A percentile compares a stretch with the other conserved stretches of the same genome.
These are phyloP conservation scores for Tenualosa thibaudeaui DNA, from an alignment of 2,797 vertebrate species.

Conservation along the genomic window DNA sequence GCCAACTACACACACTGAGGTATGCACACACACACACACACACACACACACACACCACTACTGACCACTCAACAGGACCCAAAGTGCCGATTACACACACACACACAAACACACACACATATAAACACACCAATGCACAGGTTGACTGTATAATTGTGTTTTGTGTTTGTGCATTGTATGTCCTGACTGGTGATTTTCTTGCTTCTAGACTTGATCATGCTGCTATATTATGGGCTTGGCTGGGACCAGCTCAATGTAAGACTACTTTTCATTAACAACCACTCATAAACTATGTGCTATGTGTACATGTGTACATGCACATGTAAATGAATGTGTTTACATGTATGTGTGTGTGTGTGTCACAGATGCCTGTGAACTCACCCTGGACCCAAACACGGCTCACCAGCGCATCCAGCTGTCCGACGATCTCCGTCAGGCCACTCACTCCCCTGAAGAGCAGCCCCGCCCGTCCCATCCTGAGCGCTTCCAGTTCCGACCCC, in stretches of 20 bases:
- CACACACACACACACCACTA: slow-evolving; percentile 18
- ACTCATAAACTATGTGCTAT: neutral
- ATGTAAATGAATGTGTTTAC: neutral
- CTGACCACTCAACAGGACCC: neutral
- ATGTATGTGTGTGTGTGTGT: neutral
- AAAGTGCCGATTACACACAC: neutral
- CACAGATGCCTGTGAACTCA: neutral
- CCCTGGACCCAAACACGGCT: neutral
- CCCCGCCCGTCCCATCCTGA: neutral
- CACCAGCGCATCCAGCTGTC: neutral
- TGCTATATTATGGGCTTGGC: neutral
- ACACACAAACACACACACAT: neutral
- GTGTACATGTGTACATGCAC: neutral
- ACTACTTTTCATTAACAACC: neutral
- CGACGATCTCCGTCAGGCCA: neutral
- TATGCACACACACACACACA: neutral
- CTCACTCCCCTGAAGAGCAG: neutral
- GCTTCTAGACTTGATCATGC: neutral
- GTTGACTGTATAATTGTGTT: neutral
- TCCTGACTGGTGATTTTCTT: neutral
- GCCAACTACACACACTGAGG: neutral
- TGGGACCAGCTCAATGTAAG: neutral
- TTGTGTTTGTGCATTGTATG: neutral
- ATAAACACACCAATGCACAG: neutral
- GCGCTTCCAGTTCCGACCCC: neutral